Evolutionary conservation across 1,140 invertebrate species (phyloP), one percentile per base, ranked within the genome.

Genomic region (Aphaenogaster ashmeadi): DNA sequence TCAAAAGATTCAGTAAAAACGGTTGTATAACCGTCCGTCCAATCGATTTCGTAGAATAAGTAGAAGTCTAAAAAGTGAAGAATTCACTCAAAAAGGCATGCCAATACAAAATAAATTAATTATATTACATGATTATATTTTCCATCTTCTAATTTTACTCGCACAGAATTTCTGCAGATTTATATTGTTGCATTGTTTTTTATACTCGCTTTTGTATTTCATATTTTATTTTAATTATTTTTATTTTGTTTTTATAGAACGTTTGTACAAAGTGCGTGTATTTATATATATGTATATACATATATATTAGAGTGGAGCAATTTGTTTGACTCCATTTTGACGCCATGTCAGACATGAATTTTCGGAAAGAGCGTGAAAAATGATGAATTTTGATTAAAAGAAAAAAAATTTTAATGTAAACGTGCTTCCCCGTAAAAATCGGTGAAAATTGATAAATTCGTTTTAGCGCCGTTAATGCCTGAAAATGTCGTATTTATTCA

Each of bases 1-100:
- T 36, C 9, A 44, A 44, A 15, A n/a, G 67, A 71, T 81, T 72
- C 11, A 15, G 41, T 72, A 13, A 33, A 79, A 72, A 71, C 50
- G 50, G 33, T 7, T 7, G 7, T 52, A 27, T 62, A 33, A 33
- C 38, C 27, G 9, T 67, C 21, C 44, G 18, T 47, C 15, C 21
- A 3, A 44, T 18, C 74, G 8, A 79, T 36, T 50, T 50, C 44
- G 7, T n/a, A 50, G 18, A 47, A 36, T 21, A 75, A 58, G 9
- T 38, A 33, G 27, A 47, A 52, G 15, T n/a, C 13, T 33, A 21
- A 50, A 66, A 50, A 52, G 56, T 62, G 3, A 18, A 18, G n/a
- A 33, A 1, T 66, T 52, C 8, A 38, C 6, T n/a, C 3, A n/a
- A 64, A 64, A 11, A 11, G 3, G 3, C 27, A 9, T 13, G 8